Base-by-base conservation (phyloP, 2,113 vertebrate genomes). In the Phycodurus eques region DNA sequence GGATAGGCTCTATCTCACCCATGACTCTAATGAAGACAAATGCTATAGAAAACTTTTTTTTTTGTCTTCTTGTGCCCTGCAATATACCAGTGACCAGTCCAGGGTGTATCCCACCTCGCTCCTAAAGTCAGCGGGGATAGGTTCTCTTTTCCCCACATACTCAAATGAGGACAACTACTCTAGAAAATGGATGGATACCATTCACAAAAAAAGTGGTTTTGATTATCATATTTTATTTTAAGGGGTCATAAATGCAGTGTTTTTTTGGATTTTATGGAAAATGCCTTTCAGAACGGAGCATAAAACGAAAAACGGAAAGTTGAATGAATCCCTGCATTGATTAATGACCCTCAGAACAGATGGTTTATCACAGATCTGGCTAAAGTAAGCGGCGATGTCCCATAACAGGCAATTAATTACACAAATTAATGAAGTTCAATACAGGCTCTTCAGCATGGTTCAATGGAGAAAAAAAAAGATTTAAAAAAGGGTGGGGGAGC, bases 371-470 rank as follows among this genome's bases (percentile, higher is more conserved):
- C 85, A 80, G 73, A 89, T 90, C 89, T 87, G 77, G 82, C 84
- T 86, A 90, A 86, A 56, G 87, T 84, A 84, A 83, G 78, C 83
- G 75, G 79, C 84, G 85, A 90, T 87, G 88, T 87, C 85, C 86
- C 61, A 65, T 86, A 87, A 84, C 86, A 87, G 83, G 82, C 83
- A 75, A 90, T 91, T 90, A 85, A 92, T 90, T 88, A 91, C 62
- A 81, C 80, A 85, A 83, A 92, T 90, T 90, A 88, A 93, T 90
- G 89, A 90, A 78, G 82, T 83, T 87, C 75, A 89, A 90, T 83
- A 72, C 70, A 42, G 79, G 84, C 83, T 89, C 85, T 89, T 90
- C 81, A 89, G 84, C 62, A 57, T 70, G 73, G 71, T 83, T 83
- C 75, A 85, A 85, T 70, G 74, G 70, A 75, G 17, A 19, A 3